A percentile compares a stretch with the other conserved stretches of the same genome.
Conservation (phyloP, 2,797 vertebrate species). For the Nasua narica region DNA sequence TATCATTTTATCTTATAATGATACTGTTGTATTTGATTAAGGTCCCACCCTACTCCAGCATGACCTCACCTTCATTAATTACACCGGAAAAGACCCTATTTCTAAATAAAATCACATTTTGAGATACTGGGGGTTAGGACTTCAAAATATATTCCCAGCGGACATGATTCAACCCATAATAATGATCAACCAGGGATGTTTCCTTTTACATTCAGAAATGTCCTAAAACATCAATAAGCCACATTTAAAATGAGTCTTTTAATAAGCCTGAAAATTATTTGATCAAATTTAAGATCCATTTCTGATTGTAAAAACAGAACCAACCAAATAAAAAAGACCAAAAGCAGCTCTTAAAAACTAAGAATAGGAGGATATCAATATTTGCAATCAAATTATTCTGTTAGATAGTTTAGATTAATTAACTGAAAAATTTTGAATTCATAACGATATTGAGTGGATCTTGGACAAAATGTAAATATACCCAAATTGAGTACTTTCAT, state of each 20-base stretch:
- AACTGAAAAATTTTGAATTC: background rate
- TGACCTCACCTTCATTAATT: background rate
- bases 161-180: background rate
- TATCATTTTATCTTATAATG: background rate
- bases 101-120: background rate
- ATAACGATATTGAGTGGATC: background rate
- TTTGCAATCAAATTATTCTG: background rate
- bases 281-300: background rate
- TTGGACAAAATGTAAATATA: background rate
- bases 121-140: no score
- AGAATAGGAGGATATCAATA: background rate
- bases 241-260: background rate
- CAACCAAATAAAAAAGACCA: background rate
- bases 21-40: background rate
- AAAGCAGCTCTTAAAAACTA: background rate
- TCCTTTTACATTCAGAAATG: background rate
- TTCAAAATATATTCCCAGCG: background rate
- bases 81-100: background rate
- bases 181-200: background rate
- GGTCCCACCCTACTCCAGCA: background rate
- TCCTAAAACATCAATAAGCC: background rate
- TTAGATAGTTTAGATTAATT: background rate
- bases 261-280: background rate
- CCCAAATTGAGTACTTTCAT: background rate
- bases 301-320: background rate